Percentiles rank a stretch among this genome's conserved stretches.
phyloP scores from a whole-genome alignment of 2,797 vertebrate species.

The Acanthis flammea region DNA sequence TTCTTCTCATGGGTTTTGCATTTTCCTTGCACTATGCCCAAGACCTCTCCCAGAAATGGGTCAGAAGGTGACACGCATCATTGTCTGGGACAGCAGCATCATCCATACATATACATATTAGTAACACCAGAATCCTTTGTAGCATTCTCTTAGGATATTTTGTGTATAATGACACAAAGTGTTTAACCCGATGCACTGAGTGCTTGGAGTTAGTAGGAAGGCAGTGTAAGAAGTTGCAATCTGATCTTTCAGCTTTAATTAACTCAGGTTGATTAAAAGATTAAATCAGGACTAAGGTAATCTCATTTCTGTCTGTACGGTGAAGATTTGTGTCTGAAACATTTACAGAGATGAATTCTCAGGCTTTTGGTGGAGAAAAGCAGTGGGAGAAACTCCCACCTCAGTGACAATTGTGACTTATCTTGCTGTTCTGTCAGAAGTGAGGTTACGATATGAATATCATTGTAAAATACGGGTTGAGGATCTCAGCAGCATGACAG shows the following conservation, averaged over 20 bases:
- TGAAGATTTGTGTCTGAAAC: neutral
- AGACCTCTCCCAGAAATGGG: neutral
- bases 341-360: neutral
- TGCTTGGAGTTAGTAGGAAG: neutral
- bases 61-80: neutral
- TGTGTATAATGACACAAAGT: neutral
- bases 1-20: neutral
- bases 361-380: neutral
- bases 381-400: neutral
- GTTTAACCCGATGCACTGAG: neutral
- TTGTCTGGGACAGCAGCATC: neutral
- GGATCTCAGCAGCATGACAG: neutral
- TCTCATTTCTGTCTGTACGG: neutral
- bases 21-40: neutral
- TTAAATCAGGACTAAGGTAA: neutral
- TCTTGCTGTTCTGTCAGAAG: neutral
- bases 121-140: neutral
- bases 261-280: neutral
- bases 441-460: fast-evolving
- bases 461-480: neutral
- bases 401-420: neutral
- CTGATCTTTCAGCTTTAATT: neutral
- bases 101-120: neutral
- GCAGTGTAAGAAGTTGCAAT: neutral
- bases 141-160: neutral